Evolutionary conservation across 2,113 vertebrate species (phyloP), one percentile per base, ranked within the genome.

Genomic region (Piprites chloris): DNA sequence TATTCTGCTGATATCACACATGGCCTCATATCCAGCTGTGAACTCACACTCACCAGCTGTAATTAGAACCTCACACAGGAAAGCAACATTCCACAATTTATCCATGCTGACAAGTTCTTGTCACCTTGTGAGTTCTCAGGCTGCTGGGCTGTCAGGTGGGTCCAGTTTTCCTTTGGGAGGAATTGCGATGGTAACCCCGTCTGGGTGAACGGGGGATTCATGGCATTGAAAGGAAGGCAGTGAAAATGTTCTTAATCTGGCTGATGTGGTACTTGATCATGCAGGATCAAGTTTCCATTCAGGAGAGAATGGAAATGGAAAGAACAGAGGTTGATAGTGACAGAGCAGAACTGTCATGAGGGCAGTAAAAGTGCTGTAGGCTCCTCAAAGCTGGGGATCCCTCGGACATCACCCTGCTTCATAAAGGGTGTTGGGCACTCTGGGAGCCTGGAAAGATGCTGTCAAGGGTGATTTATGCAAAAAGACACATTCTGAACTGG

Each of bases 201-300:
- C 11, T 0, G 1, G 13, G 39, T 47, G 47, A 73, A 37, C 0
- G 0, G 55, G 62, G 13, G 20, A 18, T 49, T 67, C 23, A 20
- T 23, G 72, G 55, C 65, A 49, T 32, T 49, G 63, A 68, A 49
- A 86, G 67, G 35, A 55, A 66, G 11, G 47, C n/a, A 30, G 46
- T 22, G 47, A 79, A 86, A 55, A 39, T 9, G 3, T 17, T 82
- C 66, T 30, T 56, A 28, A 41, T 37, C 77, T 73, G 78, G 22
- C 21, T 62, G 71, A 37, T 47, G 53, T 15, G 49, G 37, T 19
- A 35, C 63, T 74, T 69, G 58, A 15, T 52, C 59, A 30, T 19
- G 52, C 59, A 76, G 61, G n/a, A n/a, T n/a, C n/a, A n/a, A n/a
- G n/a, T n/a, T n/a, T n/a, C n/a, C 26, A 49, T 49, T 56, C 50